Percentiles rank a stretch among this genome's conserved stretches.
phyloP scores from a whole-genome alignment of 1,140 invertebrate genomes.

The Lutraria rhynchaena region DNA sequence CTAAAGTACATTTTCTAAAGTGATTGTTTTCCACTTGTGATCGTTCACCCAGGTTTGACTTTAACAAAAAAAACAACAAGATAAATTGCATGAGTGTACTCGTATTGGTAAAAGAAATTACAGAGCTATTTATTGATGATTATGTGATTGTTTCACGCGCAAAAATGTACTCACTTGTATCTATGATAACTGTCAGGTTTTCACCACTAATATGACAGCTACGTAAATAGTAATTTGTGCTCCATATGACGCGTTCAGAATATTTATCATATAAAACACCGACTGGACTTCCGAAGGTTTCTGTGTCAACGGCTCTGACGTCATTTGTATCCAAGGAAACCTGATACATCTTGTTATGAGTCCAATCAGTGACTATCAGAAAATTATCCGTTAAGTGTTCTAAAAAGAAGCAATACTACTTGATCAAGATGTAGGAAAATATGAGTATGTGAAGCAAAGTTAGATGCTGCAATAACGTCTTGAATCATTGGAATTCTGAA shows the following conservation, averaged over 20 bases:
- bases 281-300: not conserved
- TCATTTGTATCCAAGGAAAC: constrained; percentile 20
- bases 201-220: not conserved
- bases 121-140: no score
- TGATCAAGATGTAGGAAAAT: no score
- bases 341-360: constrained; percentile 36
- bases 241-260: constrained; percentile 4
- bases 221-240: not conserved
- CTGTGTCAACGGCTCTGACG: constrained; percentile 12
- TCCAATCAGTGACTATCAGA: constrained; percentile 32
- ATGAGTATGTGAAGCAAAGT: no score
- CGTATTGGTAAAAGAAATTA: no score
- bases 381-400: constrained; percentile 21
- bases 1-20: no score
- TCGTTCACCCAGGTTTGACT: no score
- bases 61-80: no score
- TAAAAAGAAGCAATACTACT: constrained; percentile 17
- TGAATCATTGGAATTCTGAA: not conserved
- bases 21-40: no score
- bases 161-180: constrained; percentile 4
- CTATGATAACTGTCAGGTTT: constrained; percentile 1
- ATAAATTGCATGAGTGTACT: no score
- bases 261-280: constrained; percentile 1
- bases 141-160: not conserved
- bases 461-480: not conserved